A percentile compares a stretch with the other conserved stretches of the same genome.
phyloP scores from a whole-genome alignment of 2,888 invertebrate species.

The Meta bourneti region DNA sequence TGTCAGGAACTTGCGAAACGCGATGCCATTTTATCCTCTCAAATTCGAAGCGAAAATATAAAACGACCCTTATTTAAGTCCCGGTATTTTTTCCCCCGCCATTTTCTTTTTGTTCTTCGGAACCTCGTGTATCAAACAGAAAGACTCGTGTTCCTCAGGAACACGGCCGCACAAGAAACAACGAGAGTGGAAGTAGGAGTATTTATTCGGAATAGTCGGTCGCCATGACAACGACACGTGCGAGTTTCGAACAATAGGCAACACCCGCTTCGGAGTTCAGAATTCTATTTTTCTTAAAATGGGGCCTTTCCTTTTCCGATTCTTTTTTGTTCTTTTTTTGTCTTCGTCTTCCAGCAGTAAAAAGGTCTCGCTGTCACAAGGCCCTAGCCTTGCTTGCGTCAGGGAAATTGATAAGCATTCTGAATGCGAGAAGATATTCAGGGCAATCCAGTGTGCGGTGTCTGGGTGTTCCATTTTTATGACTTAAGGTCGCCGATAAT shows the following conservation, averaged over 20 bases:
- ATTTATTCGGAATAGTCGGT: slow-evolving; percentile 45
- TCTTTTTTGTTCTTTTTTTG: slow-evolving; percentile 26
- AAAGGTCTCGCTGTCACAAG: slow-evolving; percentile 2
- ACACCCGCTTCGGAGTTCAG: slow-evolving; percentile 12
- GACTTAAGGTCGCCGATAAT: too few species aligned
- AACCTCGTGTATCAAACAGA: neutral
- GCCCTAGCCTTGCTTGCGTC: neutral
- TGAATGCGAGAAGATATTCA: neutral
- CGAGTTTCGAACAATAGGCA: slow-evolving; percentile 48
- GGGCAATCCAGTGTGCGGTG: too few species aligned
- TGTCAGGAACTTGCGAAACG: slow-evolving; percentile 11
- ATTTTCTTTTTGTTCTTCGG: neutral
- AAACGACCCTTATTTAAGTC: slow-evolving; percentile 3
- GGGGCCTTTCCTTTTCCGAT: neutral
- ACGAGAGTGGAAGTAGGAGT: slow-evolving; percentile 26
- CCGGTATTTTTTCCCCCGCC: neutral
- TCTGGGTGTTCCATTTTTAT: too few species aligned
- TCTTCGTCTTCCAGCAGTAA: slow-evolving; percentile 10
- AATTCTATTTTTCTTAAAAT: slow-evolving; percentile 5
- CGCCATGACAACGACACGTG: slow-evolving; percentile 49
- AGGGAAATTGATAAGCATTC: neutral
- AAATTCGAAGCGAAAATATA: slow-evolving; percentile 14
- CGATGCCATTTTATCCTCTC: neutral
- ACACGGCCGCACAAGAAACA: slow-evolving; percentile 6
- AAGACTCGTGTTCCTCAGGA: neutral